These are phyloP conservation scores for Lamellibrachia luymesi DNA, from an alignment of 1,140 invertebrate genomes.

Conservation along the genomic window DNA sequence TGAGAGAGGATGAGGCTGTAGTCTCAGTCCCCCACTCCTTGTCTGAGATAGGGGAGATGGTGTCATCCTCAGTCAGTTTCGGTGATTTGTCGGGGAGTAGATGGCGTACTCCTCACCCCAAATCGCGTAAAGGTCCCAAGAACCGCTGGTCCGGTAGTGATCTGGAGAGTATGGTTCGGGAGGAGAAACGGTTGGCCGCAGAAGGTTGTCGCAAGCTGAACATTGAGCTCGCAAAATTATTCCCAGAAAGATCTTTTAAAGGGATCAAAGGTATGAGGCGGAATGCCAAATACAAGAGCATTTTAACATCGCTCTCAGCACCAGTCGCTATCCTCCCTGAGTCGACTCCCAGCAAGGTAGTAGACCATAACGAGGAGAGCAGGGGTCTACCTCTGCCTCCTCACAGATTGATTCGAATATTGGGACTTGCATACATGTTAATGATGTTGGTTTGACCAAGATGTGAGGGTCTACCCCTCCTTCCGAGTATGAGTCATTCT, in stretches of 20 bases:
- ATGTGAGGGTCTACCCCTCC: no score
- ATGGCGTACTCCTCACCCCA: not conserved
- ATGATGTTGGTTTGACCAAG: no score
- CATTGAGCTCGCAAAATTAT: not conserved
- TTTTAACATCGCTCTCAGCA: not conserved
- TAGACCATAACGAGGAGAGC: not conserved
- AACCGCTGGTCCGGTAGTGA: not conserved
- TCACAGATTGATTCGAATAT: no score
- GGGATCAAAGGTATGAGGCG: not conserved
- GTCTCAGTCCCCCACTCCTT: not conserved
- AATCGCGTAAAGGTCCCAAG: not conserved
- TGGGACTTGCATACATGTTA: not conserved
- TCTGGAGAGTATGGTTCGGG: not conserved
- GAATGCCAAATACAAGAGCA: not conserved
- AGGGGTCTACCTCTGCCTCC: not conserved
- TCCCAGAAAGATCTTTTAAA: not conserved
- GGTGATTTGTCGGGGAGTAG: no score
- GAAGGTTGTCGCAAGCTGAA: not conserved
- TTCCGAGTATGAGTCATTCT: no score
- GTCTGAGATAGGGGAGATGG: not conserved
- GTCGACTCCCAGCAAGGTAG: not conserved
- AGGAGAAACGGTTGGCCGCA: not conserved
- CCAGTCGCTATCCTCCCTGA: no score
- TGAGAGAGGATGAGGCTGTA: not conserved
- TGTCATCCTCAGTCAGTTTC: not conserved